These are phyloP conservation scores for Smittia sp. DNA, from an alignment of 2,888 invertebrate species.

Conservation along the genomic window DNA sequence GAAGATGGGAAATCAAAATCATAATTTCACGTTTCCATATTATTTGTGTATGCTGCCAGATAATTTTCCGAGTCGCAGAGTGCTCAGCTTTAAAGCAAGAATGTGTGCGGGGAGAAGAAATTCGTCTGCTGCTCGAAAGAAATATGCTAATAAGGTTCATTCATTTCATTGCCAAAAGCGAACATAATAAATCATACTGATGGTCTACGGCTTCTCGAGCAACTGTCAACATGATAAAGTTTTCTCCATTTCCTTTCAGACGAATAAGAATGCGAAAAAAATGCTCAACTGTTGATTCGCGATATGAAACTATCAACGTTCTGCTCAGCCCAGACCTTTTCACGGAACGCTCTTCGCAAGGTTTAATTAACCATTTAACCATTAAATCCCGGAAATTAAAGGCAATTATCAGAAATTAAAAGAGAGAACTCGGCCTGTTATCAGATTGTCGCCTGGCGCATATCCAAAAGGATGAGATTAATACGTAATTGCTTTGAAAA, in stretches of 20 bases:
- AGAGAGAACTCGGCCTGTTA: slow-evolving; percentile 19
- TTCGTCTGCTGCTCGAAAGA: slow-evolving; percentile 1
- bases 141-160: slow-evolving; percentile 20
- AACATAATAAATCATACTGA: not conserved
- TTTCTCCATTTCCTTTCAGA: not conserved
- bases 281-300: no score
- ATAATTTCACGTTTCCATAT: not conserved
- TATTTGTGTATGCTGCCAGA: not conserved
- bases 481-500: slow-evolving; percentile 38
- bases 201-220: not conserved
- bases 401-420: slow-evolving; percentile 35
- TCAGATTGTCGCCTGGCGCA: slow-evolving; percentile 40
- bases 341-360: not conserved
- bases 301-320: no score
- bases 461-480: slow-evolving; percentile 40
- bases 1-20: not conserved
- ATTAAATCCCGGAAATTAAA: slow-evolving; percentile 40
- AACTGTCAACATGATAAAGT: not conserved
- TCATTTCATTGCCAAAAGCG: not conserved
- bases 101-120: not conserved
- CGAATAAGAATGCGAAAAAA: not conserved
- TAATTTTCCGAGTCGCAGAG: not conserved
- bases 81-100: not conserved
- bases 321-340: not conserved
- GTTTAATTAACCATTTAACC: slow-evolving; percentile 41